A percentile compares a stretch with the other conserved stretches of the same genome.
Evolutionary conservation across 2,888 invertebrate species (phyloP).

Genomic region (Acleris laterana): DNA sequence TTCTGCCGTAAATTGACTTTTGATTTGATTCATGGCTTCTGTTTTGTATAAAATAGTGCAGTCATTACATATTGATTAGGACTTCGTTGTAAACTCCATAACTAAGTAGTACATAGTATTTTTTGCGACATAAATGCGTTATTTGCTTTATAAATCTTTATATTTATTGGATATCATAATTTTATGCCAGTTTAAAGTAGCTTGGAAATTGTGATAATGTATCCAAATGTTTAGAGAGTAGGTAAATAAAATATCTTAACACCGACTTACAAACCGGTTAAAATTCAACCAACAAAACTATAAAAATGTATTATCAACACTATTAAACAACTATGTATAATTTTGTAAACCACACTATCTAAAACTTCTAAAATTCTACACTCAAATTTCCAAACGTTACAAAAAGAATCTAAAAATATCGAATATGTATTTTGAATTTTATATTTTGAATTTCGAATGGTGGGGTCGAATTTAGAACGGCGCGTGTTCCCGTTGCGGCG

Average conservation of each 20-base stretch:
- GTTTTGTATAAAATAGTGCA: too few species aligned
- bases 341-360: constrained; percentile 39
- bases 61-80: too few species aligned
- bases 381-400: constrained; percentile 26
- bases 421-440: neutral
- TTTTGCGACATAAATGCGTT: too few species aligned
- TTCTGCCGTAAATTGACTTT: too few species aligned
- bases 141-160: too few species aligned
- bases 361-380: constrained; percentile 21
- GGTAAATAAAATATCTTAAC: neutral
- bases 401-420: constrained; percentile 32
- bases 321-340: constrained; percentile 42
- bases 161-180: too few species aligned
- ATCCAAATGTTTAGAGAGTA: constrained; percentile 9
- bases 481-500: constrained; percentile 10
- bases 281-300: constrained; percentile 22
- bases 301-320: constrained; percentile 41
- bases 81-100: too few species aligned
- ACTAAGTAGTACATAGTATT: too few species aligned
- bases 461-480: neutral
- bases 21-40: too few species aligned
- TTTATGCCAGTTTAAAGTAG: too few species aligned
- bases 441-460: neutral
- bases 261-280: constrained; percentile 16
- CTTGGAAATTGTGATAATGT: neutral